Evolutionary conservation across 2,888 invertebrate genomes (phyloP), one percentile per base, ranked within the genome.

Genomic region (Drosophila mimica): DNA sequence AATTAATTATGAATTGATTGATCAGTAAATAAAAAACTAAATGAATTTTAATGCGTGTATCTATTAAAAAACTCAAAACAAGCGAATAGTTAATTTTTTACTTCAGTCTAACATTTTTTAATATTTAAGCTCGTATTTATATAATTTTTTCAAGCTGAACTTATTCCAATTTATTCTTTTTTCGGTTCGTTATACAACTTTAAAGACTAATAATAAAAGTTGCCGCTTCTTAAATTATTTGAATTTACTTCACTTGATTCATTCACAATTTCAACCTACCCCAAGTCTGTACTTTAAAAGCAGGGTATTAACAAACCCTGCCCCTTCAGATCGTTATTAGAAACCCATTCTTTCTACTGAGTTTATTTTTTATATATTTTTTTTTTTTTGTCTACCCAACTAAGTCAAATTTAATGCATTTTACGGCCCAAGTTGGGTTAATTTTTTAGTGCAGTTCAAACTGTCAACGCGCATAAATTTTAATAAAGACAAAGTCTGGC

Each of bases 401-500:
- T 79, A 77, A 77, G 74, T 52, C 61, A 51, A 61, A 70, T 72
- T 83, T 73, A 87, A 87, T 84, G 84, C 74, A 61, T 88, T 85
- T 89, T 82, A 77, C 82, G 85, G 69, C 71, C 90, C 68, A 48
- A 62, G 52, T 83, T 88, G 85, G 85, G 82, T 85, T 84, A 84
- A 88, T 89, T 89, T 82, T 71, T 78, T 46, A 59, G 65, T 60
- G 85, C 61, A 85, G 84, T 84, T 84, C 88, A 88, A 77, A 89
- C 85, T 84, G 84, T 84, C 84, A 87, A 88, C 85, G 74, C 49
- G 69, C 85, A 84, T 85, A 85, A 85, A 85, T 85, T 86, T 88
- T 62, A 77, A 86, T 86, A 85, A 90, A 77, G 61, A 52, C 56
- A 52, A 53, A 70, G 63, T 31, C 60, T 36, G 66, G 74, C 76